Conservation (phyloP, 2,888 invertebrate genomes). For the Pogonocherus hispidulus region DNA sequence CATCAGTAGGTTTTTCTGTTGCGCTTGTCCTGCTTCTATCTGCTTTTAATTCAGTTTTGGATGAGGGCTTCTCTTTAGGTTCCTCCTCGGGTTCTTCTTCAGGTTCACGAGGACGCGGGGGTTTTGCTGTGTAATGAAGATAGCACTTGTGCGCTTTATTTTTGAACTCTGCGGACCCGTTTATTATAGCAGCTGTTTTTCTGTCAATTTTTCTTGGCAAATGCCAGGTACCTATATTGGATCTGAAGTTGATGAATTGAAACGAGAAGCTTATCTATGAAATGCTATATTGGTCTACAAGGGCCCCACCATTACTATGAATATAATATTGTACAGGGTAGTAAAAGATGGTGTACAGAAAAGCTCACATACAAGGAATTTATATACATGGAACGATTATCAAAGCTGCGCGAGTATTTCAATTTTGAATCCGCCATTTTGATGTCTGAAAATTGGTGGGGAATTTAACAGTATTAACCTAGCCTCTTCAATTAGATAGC, state of each 20-base stretch:
- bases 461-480: too few species aligned
- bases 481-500: too few species aligned
- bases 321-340: too few species aligned
- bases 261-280: neutral
- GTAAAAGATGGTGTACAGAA: too few species aligned
- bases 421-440: too few species aligned
- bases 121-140: neutral
- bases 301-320: too few species aligned
- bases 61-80: neutral
- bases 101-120: neutral
- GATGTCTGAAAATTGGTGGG: too few species aligned
- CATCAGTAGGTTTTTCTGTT: neutral
- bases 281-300: too few species aligned
- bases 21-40: neutral
- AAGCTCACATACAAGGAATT: too few species aligned
- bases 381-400: too few species aligned
- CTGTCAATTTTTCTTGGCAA: conserved; percentile 47
- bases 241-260: neutral
- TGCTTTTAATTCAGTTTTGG: neutral
- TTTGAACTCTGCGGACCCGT: conserved; percentile 6
- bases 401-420: too few species aligned
- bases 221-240: conserved; percentile 40
- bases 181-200: conserved; percentile 33
- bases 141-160: neutral
- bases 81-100: neutral